These are phyloP conservation scores for Cettia cetti DNA, from an alignment of 2,113 vertebrate genomes.

Conservation along the genomic window DNA sequence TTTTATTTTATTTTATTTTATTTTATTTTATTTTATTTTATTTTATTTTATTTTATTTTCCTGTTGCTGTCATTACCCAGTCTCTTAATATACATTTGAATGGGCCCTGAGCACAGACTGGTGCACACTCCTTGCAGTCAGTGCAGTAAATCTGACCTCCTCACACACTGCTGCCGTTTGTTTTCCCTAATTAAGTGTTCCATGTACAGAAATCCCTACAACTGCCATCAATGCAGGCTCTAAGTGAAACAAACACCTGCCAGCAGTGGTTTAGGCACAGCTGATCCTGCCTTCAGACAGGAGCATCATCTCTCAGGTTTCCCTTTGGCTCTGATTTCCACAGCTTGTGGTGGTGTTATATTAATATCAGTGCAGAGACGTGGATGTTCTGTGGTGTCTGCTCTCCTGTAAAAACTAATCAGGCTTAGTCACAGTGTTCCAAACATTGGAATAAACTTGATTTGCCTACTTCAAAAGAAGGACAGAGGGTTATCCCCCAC, in stretches of 20 bases:
- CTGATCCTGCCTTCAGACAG: background rate
- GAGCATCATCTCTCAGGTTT: background rate
- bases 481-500: background rate
- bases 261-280: background rate
- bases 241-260: background rate
- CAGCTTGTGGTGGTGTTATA: background rate
- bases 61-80: background rate
- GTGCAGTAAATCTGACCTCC: background rate
- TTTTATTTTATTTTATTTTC: background rate
- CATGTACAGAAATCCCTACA: background rate
- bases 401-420: background rate
- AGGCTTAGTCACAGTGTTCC: background rate
- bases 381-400: background rate
- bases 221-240: background rate
- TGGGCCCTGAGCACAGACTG: background rate
- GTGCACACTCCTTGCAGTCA: background rate
- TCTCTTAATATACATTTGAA: background rate
- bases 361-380: background rate
- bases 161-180: background rate
- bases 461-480: background rate
- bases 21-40: too few species aligned
- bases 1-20: too few species aligned
- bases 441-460: background rate
- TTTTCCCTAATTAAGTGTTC: background rate
- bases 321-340: background rate